Percentiles rank a stretch among this genome's conserved stretches.
These are phyloP conservation scores for Mus spretus DNA, from an alignment of 2,797 vertebrate species.

Conservation along the genomic window DNA sequence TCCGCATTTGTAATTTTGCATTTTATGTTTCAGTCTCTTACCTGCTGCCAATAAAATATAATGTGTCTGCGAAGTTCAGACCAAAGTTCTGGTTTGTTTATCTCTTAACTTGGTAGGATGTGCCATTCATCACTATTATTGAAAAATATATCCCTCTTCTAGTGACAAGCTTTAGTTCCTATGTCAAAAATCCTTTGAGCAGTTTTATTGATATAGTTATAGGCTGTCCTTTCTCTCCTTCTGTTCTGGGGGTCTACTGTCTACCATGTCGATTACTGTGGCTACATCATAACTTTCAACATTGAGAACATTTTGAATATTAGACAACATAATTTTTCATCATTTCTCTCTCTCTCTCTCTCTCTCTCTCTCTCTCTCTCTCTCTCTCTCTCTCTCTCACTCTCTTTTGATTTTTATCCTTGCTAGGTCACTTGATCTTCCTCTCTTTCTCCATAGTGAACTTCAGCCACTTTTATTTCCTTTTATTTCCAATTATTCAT, in stretches of 20 bases:
- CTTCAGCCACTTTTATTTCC: background rate
- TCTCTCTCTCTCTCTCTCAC: background rate
- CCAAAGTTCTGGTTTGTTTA: background rate
- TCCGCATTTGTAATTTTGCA: background rate
- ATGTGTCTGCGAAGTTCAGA: background rate
- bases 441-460: background rate
- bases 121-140: background rate
- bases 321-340: too few species aligned
- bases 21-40: background rate
- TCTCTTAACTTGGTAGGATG: background rate
- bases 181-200: background rate
- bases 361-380: too few species aligned
- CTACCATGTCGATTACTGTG: background rate
- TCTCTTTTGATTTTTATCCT: background rate
- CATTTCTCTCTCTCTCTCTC: background rate
- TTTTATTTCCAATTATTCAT: background rate
- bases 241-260: background rate
- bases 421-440: background rate
- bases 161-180: background rate
- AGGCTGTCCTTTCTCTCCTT: background rate
- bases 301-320: background rate
- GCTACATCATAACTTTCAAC: background rate
- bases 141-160: background rate
- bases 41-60: constrained; percentile 4
- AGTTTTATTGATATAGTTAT: background rate